phyloP scores from a whole-genome alignment of 1,140 invertebrate genomes.

The Brachionus calyciflorus region DNA sequence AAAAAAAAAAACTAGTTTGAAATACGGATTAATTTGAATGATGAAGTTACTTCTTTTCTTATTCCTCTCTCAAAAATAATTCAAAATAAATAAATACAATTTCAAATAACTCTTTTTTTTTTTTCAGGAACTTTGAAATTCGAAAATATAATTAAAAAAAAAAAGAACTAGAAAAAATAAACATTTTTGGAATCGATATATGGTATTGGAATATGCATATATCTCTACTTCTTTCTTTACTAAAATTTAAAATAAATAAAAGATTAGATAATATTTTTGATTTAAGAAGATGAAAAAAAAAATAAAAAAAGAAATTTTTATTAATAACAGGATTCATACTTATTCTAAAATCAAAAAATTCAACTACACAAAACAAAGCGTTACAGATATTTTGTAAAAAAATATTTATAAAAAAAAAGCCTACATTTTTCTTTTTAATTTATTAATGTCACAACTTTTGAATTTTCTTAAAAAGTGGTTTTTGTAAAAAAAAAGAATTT shows the following conservation, averaged over 20 bases:
- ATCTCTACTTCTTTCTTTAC: conserved; percentile 8
- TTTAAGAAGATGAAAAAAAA: conserved; percentile 12
- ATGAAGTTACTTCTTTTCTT: conserved; percentile 16
- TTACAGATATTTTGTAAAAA: too few species aligned
- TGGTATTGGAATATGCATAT: neutral
- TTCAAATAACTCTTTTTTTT: conserved; percentile 25
- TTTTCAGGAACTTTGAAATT: conserved; percentile 41
- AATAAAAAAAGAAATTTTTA: conserved; percentile 27
- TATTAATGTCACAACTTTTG: too few species aligned
- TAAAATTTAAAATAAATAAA: conserved; percentile 38
- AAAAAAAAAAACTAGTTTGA: conserved; percentile 16
- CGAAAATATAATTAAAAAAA: conserved; percentile 43
- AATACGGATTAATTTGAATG: conserved; percentile 35
- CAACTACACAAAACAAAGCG: neutral
- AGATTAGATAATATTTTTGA: conserved; percentile 33
- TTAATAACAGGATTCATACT: conserved; percentile 38
- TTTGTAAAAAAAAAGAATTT: too few species aligned
- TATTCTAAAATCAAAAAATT: conserved; percentile 16
- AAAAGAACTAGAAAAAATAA: conserved; percentile 29
- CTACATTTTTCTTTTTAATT: neutral
- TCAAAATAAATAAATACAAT: conserved; percentile 42
- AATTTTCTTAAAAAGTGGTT: too few species aligned
- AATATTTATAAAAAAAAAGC: neutral
- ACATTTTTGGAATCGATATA: conserved; percentile 5
- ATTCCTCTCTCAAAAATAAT: conserved; percentile 21